Evolutionary conservation across 2,113 vertebrate genomes (phyloP), one percentile per base, ranked within the genome.

Genomic region (Tautogolabrus adspersus): DNA sequence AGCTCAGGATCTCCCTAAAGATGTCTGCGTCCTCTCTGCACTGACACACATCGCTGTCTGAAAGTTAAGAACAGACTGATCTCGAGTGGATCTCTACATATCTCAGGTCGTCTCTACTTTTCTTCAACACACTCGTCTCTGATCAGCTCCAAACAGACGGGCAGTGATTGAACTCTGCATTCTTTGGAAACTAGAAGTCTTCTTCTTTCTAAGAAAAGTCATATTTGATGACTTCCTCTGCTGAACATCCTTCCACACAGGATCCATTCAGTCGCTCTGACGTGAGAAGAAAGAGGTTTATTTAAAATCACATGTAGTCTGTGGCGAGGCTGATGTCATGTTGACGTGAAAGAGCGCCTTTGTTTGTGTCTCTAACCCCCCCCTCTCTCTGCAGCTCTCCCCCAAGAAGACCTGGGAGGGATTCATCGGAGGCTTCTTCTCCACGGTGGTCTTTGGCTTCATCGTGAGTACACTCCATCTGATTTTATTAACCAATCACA

Each of bases 391-490:
- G 13, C 90, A 99, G 98, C 93, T 99, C 26, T 99, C 97, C 47
- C 98, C 98, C 30, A 99, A 99, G 93, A 99, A 99, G 93, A 99
- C 98, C 34, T 99, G 98, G 98, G 98, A 99, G 92, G 98, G 98
- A 13, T 99, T 99, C 93, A 99, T 99, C 73, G 98, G 98, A 34
- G 98, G 98, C 3, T 99, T 96, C 94, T 97, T 99, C 90, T 93
- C 94, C 84, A 99, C 98, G 0, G 96, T 99, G 83, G 81, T 97
- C n/a, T 98, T 99, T 83, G 96, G 97, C 89, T 99, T 99, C 91
- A 84, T 97, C 67, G 98, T 99, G 92, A 98, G 98, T 96, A 85
- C 65, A 18, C 34, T 13, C 26, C 0, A 6, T 54, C 37, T 12
- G 51, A 3, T 40, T 60, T 44, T 1, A 21, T 3, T 2, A 21